A percentile compares a stretch with the other conserved stretches of the same genome.
These are phyloP conservation scores for Petrolisthes cinctipes DNA, from an alignment of 2,888 invertebrate genomes.

Conservation along the genomic window DNA sequence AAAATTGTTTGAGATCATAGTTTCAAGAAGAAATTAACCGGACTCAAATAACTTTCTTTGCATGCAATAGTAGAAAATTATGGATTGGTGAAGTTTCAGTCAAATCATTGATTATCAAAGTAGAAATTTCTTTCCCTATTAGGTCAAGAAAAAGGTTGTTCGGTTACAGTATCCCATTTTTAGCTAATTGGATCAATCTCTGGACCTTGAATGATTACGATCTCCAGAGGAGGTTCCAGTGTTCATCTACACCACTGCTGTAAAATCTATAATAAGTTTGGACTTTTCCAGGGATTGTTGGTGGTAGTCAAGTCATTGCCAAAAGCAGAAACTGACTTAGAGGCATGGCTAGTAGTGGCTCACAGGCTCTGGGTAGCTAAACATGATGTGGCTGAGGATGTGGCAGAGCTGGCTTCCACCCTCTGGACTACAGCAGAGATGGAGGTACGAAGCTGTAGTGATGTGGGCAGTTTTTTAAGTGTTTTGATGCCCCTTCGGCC, in stretches of 20 bases:
- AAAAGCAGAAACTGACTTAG: conserved; percentile 74
- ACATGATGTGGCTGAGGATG: conserved; percentile 83
- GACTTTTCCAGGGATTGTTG: conserved; percentile 73
- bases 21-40: no score
- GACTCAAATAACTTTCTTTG: no score
- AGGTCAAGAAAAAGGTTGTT: no score
- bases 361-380: conserved; percentile 86
- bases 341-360: conserved; percentile 76
- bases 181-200: not conserved
- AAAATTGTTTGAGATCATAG: no score
- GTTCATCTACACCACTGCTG: not conserved
- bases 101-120: no score
- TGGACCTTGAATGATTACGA: not conserved
- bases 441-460: conserved; percentile 69
- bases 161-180: no score
- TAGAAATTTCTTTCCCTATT: no score
- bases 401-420: conserved; percentile 76
- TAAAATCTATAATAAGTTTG: not conserved
- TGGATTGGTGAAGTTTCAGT: no score
- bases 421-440: conserved; percentile 77
- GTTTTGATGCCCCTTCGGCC: no score
- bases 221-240: not conserved
- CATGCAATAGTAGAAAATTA: no score
- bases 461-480: not conserved
- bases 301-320: conserved; percentile 78